Evolutionary conservation across 1,140 invertebrate genomes (phyloP), one percentile per base, ranked within the genome.

Genomic region (Hetaerina americana): DNA sequence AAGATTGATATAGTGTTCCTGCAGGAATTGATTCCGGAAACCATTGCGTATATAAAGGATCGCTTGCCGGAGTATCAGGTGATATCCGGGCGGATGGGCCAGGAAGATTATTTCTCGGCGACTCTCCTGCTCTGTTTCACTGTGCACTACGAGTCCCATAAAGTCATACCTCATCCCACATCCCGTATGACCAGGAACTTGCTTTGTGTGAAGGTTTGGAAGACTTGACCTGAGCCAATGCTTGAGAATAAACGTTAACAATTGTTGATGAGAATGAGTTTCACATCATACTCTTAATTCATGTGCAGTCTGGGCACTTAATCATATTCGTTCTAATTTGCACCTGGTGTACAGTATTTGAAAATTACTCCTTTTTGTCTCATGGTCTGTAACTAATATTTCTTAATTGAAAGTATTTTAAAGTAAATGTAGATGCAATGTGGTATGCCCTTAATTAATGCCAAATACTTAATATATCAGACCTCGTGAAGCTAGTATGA

Each of bases 1-100:
- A 80, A 84, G 27, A 83, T 86, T 10, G 85, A 88, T 76, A 78
- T 88, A 49, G 82, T 88, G 0, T 88, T 87, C 75, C 78, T 89
- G 27, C 88, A 89, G 79, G 88, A 89, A 80, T 81, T 89, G 22
- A 80, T 86, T 24, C 80, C 80, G 8, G 74, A 79, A 22, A 80
- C 85, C 2, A 78, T 80, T 68, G 72, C 75, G 26, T 80, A 80
- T 72, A 74, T 85, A 57, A 77, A 81, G 27, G 74, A 75, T 8
- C 74, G 78, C 10, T 73, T 84, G 6, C 74, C 76, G 22, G 78
- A 80, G 24, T 85, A 85, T 75, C 75, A 80, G 49, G 78, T 81
- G 49, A 75, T 82, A 66, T 72, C 77, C 69, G 80, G 79, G 1
- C 40, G 40, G 3, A 57, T 57, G 40, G 73, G 73, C 22, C 57